A percentile compares a stretch with the other conserved stretches of the same genome.
phyloP scores from a whole-genome alignment of 2,888 invertebrate genomes.

The Amphipyra berbera region DNA sequence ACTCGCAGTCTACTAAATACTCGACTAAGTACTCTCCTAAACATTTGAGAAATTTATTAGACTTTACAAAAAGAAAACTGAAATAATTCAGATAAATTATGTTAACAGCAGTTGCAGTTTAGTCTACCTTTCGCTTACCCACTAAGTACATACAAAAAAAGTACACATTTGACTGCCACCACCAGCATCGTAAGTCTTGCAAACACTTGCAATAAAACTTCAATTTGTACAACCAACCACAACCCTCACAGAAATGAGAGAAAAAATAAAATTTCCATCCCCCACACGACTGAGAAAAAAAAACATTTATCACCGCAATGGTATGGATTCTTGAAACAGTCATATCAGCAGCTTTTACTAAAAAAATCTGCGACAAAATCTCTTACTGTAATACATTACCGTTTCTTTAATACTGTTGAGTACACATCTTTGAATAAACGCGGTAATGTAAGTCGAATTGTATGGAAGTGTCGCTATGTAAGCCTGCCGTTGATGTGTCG shows the following conservation, averaged over 20 bases:
- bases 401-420: slow-evolving; percentile 2
- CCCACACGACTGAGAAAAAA: slow-evolving; percentile 36
- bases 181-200: slow-evolving; percentile 34
- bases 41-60: too few species aligned
- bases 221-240: slow-evolving; percentile 49
- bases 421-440: slow-evolving; percentile 8
- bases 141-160: background rate
- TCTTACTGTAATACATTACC: slow-evolving; percentile 25
- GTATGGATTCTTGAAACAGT: slow-evolving; percentile 55
- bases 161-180: slow-evolving; percentile 17
- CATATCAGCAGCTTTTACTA: slow-evolving; percentile 50
- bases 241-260: slow-evolving; percentile 28
- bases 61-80: too few species aligned
- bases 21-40: too few species aligned
- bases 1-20: too few species aligned
- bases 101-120: background rate
- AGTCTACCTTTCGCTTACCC: slow-evolving; percentile 15
- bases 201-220: slow-evolving; percentile 52
- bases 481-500: slow-evolving; percentile 5
- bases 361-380: slow-evolving; percentile 7
- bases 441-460: slow-evolving; percentile 35
- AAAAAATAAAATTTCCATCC: slow-evolving; percentile 52
- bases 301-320: slow-evolving; percentile 63
- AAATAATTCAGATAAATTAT: too few species aligned
- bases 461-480: slow-evolving; percentile 14